Conservation (phyloP, 2,113 vertebrate genomes). For the Charina bottae region DNA sequence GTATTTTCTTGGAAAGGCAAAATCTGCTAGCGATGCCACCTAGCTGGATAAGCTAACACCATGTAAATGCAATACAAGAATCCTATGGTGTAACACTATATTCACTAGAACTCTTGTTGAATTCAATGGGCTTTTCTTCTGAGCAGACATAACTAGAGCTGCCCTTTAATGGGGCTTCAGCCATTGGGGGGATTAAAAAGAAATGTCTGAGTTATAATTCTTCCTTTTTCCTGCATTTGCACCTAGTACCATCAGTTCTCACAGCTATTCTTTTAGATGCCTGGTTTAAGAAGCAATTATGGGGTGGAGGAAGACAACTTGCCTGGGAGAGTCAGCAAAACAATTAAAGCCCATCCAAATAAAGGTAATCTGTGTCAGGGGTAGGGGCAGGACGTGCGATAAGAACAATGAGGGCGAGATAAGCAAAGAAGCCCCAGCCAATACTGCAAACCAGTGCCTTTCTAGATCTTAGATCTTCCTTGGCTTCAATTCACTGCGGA, state of each 20-base stretch:
- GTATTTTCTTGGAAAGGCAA: background rate
- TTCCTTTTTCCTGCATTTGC: background rate
- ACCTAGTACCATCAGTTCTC: background rate
- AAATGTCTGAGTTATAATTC: background rate
- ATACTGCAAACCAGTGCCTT: background rate
- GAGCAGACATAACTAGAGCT: background rate
- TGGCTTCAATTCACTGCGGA: background rate
- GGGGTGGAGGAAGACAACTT: background rate
- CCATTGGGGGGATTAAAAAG: background rate
- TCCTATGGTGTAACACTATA: background rate
- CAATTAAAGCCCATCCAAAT: background rate
- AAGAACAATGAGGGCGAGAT: constrained; percentile 13
- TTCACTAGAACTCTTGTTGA: background rate
- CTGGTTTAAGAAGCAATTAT: background rate
- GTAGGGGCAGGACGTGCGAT: background rate
- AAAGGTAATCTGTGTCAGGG: constrained; percentile 9
- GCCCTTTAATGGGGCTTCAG: background rate
- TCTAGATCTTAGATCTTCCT: background rate
- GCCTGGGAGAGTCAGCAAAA: background rate
- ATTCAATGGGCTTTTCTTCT: background rate
- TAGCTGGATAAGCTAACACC: background rate
- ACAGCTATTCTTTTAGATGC: background rate
- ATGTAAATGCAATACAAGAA: background rate
- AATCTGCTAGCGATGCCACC: background rate
- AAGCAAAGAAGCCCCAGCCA: background rate